These are phyloP conservation scores for Corvus cornix DNA, from an alignment of 2,113 vertebrate genomes.

Conservation along the genomic window DNA sequence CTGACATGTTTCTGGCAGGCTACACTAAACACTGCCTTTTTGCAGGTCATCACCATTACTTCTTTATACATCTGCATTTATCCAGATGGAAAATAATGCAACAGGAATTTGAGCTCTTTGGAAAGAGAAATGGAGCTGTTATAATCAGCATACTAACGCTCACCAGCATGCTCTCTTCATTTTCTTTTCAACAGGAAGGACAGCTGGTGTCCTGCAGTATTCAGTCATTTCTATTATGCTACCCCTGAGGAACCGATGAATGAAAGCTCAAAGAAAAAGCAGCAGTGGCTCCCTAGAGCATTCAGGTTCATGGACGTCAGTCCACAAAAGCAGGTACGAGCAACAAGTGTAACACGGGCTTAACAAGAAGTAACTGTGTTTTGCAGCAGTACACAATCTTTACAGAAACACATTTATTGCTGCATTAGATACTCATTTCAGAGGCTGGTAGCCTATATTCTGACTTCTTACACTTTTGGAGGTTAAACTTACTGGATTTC, in stretches of 20 bases:
- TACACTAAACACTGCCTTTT: background rate
- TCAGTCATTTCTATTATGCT: background rate
- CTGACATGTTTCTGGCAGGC: background rate
- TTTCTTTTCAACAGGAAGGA: background rate
- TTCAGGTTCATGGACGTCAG: background rate
- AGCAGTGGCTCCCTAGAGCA: background rate
- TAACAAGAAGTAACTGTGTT: background rate
- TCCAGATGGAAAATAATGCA: background rate
- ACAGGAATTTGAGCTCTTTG: background rate
- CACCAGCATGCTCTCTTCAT: background rate
- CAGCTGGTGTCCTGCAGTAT: background rate
- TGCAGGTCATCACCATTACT: background rate
- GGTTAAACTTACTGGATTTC: background rate
- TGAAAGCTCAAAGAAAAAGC: background rate
- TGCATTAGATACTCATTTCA: background rate
- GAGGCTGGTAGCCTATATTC: background rate
- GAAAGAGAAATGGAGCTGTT: background rate
- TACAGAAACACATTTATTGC: background rate
- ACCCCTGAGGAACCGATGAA: background rate
- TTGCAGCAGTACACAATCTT: background rate
- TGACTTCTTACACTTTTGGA: background rate
- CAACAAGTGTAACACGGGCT: background rate
- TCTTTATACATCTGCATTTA: background rate
- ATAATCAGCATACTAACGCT: rapidly evolving
- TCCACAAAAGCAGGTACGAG: background rate